Evolutionary conservation across 2,113 vertebrate species (phyloP).

Genomic region (Paraplagusia blochii): DNA sequence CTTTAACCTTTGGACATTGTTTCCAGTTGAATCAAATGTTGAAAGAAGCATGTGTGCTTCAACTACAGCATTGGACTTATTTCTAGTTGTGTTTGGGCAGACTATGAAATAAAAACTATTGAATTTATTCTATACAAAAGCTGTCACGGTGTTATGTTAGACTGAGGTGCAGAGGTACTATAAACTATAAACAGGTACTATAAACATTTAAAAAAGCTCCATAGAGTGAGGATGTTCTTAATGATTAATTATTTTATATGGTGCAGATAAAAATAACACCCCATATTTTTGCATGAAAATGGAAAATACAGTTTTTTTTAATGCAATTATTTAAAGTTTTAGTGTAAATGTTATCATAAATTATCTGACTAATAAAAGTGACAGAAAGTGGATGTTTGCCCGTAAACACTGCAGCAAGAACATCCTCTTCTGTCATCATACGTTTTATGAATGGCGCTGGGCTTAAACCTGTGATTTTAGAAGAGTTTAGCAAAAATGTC

Average conservation of each 20-base stretch:
- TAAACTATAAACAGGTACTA: too few relatives aligned
- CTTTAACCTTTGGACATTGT: conserved; percentile 53
- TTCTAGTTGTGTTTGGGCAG: background rate
- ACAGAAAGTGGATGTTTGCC: background rate
- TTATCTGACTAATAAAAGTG: background rate
- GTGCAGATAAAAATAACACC: too few relatives aligned
- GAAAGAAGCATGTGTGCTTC: conserved; percentile 12
- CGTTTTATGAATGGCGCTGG: background rate
- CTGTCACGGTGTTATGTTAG: background rate
- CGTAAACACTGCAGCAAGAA: background rate
- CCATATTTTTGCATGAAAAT: too few relatives aligned
- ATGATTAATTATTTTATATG: too few relatives aligned
- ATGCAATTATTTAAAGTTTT: too few relatives aligned
- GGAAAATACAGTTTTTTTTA: too few relatives aligned
- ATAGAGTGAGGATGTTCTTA: too few relatives aligned
- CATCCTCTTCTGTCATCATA: background rate
- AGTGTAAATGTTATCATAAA: background rate
- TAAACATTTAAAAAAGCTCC: too few relatives aligned
- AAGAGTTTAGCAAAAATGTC: conserved; percentile 31
- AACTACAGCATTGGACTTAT: background rate
- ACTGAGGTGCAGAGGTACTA: too few relatives aligned
- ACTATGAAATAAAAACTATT: background rate
- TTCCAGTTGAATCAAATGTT: conserved; percentile 44
- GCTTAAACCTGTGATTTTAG: background rate
- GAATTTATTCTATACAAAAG: background rate